phyloP scores from a whole-genome alignment of 2,797 vertebrate genomes.

The Pteronotus mesoamericanus region DNA sequence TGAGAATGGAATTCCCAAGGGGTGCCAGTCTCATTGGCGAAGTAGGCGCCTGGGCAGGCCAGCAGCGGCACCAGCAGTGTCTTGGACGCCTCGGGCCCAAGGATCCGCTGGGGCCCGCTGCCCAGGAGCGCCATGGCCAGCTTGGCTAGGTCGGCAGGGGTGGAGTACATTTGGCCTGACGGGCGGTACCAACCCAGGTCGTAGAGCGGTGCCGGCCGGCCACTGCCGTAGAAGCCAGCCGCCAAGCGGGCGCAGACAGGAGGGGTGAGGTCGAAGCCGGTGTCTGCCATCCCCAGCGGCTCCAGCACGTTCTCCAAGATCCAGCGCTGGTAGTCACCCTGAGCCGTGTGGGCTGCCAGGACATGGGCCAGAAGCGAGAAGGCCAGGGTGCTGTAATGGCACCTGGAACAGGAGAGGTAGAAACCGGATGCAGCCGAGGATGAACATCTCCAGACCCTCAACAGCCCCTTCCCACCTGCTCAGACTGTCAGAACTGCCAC shows the following conservation, averaged over 20 bases:
- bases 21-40: conserved; percentile 93
- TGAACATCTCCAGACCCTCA: neutral
- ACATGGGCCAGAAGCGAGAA: conserved; percentile 94
- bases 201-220: conserved; percentile 89
- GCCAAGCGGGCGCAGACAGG: conserved; percentile 88
- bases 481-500: neutral
- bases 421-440: fast-evolving
- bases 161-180: conserved; percentile 97
- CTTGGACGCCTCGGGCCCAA: conserved; percentile 90
- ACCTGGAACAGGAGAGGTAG: conserved; percentile 79
- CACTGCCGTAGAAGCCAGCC: conserved; percentile 91
- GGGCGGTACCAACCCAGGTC: conserved; percentile 97
- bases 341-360: conserved; percentile 86
- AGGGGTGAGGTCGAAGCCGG: conserved; percentile 89
- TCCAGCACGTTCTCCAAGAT: conserved; percentile 91
- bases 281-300: conserved; percentile 94
- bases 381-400: conserved; percentile 96
- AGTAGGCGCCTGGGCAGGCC: conserved; percentile 91
- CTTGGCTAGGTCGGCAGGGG: conserved; percentile 92
- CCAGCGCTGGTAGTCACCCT: conserved; percentile 92
- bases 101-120: conserved; percentile 85
- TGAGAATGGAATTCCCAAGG: conserved; percentile 96
- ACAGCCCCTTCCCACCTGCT: neutral
- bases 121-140: conserved; percentile 91
- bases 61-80: conserved; percentile 92